Evolutionary conservation across 2,113 vertebrate species (phyloP).

Genomic region (Pedetes capensis): DNA sequence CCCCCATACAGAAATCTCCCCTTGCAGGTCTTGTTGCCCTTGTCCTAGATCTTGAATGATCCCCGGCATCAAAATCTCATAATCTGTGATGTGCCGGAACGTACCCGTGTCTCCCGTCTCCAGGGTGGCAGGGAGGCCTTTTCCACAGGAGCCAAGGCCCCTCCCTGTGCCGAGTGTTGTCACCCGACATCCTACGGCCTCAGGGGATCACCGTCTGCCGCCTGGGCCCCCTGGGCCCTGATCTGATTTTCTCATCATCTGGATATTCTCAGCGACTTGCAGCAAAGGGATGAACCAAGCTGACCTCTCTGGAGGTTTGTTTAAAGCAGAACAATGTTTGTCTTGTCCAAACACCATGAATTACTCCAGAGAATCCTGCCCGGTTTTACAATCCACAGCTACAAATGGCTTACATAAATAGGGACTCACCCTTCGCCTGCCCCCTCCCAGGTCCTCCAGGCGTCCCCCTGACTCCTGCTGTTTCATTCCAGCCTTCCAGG

Average conservation of each 20-base stretch:
- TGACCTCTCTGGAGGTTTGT: constrained; percentile 82
- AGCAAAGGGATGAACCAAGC: constrained; percentile 76
- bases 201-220: constrained; percentile 27
- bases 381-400: constrained; percentile 75
- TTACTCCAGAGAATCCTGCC: constrained; percentile 76
- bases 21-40: not conserved
- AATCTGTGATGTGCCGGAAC: not conserved
- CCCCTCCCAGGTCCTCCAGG: not conserved
- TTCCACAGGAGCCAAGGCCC: not conserved
- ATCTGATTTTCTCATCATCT: constrained; percentile 82
- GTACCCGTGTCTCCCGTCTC: not conserved
- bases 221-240: constrained; percentile 54
- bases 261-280: constrained; percentile 70
- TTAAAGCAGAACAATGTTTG: constrained; percentile 82
- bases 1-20: not conserved
- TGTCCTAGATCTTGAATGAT: not conserved
- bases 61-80: not conserved
- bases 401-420: constrained; percentile 78
- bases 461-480: not conserved
- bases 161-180: not conserved
- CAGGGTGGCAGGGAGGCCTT: not conserved
- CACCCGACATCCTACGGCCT: constrained; percentile 14
- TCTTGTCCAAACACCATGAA: constrained; percentile 82
- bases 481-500: not conserved
- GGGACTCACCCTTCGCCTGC: constrained; percentile 19